Conservation (phyloP, 2,888 invertebrate species). For the Erebia ligea region DNA sequence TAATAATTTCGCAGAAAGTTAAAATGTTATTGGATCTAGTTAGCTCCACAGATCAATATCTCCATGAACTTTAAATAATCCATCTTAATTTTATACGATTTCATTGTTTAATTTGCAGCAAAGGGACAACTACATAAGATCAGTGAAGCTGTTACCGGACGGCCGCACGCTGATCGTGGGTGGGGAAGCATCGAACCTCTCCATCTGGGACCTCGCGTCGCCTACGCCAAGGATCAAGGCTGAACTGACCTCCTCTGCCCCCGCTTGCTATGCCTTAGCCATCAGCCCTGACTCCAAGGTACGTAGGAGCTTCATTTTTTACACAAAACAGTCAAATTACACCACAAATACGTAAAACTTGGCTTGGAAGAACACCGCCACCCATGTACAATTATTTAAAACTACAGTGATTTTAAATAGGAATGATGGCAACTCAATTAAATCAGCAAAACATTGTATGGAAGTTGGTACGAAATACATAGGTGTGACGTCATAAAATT, state of each 20-base stretch:
- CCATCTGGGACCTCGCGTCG: slow-evolving; percentile 97
- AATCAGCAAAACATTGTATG: no score
- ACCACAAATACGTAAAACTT: no score
- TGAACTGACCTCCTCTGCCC: slow-evolving; percentile 96
- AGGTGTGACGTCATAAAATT: no score
- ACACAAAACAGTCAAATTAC: neutral
- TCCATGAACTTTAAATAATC: no score
- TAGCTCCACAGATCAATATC: no score
- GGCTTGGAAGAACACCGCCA: no score
- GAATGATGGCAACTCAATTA: no score
- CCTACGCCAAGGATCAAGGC: slow-evolving; percentile 96
- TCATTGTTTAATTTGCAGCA: slow-evolving; percentile 81
- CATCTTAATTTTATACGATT: neutral
- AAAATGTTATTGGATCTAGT: no score
- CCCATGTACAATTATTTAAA: no score
- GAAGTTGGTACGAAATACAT: no score
- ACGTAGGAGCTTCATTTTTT: neutral
- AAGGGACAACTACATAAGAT: slow-evolving; percentile 97
- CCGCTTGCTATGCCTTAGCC: slow-evolving; percentile 98
- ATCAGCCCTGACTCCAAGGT: slow-evolving; percentile 97
- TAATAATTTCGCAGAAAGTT: no score
- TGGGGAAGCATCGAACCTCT: slow-evolving; percentile 96
- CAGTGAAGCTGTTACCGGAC: slow-evolving; percentile 96
- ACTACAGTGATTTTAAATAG: no score
- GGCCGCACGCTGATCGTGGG: slow-evolving; percentile 97